Evolutionary conservation across 1,140 invertebrate genomes (phyloP).

Genomic region (Conus ventricosus): DNA sequence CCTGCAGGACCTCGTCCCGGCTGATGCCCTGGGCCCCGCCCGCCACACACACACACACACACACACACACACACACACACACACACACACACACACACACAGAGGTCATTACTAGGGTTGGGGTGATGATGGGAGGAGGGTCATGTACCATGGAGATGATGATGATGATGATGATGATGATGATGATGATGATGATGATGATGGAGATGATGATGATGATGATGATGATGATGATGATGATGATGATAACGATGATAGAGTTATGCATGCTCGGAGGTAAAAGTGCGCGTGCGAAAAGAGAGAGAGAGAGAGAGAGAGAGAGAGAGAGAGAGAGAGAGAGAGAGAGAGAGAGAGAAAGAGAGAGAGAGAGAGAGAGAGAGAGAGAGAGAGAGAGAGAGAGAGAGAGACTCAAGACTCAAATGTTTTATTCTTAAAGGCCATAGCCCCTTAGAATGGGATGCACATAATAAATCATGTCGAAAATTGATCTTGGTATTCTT

Average conservation of each 20-base stretch:
- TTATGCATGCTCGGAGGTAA: too few relatives aligned
- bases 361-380: too few relatives aligned
- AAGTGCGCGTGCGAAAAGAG: too few relatives aligned
- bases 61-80: not conserved
- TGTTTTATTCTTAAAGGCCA: too few relatives aligned
- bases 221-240: not conserved
- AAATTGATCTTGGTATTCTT: too few relatives aligned
- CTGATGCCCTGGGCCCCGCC: constrained; percentile 62
- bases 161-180: constrained; percentile 20
- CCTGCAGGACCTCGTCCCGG: constrained; percentile 59
- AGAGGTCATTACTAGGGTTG: not conserved
- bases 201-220: constrained; percentile 25
- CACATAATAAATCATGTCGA: too few relatives aligned
- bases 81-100: not conserved
- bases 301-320: too few relatives aligned
- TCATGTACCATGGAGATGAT: not conserved
- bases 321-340: too few relatives aligned
- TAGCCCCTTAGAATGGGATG: too few relatives aligned
- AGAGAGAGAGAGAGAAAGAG: too few relatives aligned
- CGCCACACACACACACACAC: constrained; percentile 1
- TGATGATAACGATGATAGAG: not conserved
- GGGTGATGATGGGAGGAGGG: not conserved
- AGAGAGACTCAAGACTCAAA: too few relatives aligned
- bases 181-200: not conserved
- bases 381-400: too few relatives aligned